phyloP scores from a whole-genome alignment of 1,140 invertebrate genomes.

The Sipha flava region DNA sequence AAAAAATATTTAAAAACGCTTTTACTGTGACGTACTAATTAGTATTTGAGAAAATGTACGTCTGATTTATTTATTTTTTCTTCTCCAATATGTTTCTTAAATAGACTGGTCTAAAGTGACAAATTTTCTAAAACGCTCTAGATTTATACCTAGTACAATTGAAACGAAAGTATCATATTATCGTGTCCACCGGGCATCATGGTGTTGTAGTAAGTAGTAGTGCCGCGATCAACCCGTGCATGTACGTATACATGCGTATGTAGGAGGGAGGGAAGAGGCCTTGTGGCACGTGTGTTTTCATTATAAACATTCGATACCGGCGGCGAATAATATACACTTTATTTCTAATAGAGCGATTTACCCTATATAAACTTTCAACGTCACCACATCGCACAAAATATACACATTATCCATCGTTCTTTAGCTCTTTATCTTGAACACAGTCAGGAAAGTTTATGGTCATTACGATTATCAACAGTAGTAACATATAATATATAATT shows the following conservation, averaged over 20 bases:
- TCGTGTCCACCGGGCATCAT: neutral
- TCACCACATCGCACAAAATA: neutral
- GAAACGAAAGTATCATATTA: constrained; percentile 17
- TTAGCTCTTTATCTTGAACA: neutral
- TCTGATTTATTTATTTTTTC: no score
- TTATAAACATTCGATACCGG: neutral
- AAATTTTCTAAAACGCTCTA: neutral
- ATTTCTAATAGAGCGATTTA: neutral
- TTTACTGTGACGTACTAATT: neutral
- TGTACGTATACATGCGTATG: no score
- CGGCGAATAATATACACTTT: neutral
- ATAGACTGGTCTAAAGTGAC: neutral
- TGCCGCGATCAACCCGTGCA: no score
- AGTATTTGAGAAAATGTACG: neutral
- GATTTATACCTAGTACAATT: neutral
- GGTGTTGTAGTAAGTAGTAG: neutral
- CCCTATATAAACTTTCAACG: neutral
- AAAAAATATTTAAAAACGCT: neutral
- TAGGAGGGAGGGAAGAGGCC: no score
- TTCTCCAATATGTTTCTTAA: no score
- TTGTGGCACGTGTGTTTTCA: no score
- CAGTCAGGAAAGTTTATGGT: neutral
- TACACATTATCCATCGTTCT: no score
- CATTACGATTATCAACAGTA: neutral
- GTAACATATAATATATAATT: neutral